Percentiles rank a stretch among this genome's conserved stretches.
Evolutionary conservation across 2,113 vertebrate genomes (phyloP).

Genomic region (Dipodomys spectabilis): DNA sequence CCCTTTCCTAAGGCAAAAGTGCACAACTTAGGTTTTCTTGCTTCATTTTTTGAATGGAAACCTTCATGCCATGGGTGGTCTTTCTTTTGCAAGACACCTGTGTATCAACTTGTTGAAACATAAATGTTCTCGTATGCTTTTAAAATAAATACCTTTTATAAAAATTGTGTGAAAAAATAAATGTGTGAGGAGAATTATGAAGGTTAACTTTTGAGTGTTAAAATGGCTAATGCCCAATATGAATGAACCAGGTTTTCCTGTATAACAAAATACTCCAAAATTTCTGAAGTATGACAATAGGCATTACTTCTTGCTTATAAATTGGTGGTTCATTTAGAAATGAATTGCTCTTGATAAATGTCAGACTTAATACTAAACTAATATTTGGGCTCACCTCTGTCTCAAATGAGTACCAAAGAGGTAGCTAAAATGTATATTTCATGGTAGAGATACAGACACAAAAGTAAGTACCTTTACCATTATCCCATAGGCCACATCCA

Average conservation of each 20-base stretch:
- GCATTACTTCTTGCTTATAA: constrained; percentile 17
- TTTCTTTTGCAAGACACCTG: constrained; percentile 84
- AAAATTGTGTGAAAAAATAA: constrained; percentile 11
- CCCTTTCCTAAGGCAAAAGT: constrained; percentile 67
- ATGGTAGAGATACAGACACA: neutral
- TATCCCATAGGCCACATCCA: neutral
- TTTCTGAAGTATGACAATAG: neutral
- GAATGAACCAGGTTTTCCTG: constrained; percentile 9
- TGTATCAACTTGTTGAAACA: constrained; percentile 84
- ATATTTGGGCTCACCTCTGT: constrained; percentile 1
- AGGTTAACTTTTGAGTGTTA: constrained; percentile 30
- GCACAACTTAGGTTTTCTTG: constrained; percentile 63
- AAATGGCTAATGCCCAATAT: constrained; percentile 4
- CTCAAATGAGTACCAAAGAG: neutral
- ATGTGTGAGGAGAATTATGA: neutral
- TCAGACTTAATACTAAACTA: constrained; percentile 41
- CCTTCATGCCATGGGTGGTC: constrained; percentile 62
- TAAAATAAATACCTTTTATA: constrained; percentile 90
- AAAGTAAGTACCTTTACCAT: neutral
- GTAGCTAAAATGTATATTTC: neutral
- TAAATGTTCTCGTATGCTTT: constrained; percentile 87
- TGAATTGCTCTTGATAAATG: neutral
- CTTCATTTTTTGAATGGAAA: constrained; percentile 63
- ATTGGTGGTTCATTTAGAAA: neutral
- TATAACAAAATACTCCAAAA: neutral